These are phyloP conservation scores for Chrysolina oricalcia DNA, from an alignment of 2,888 invertebrate genomes.

Conservation along the genomic window DNA sequence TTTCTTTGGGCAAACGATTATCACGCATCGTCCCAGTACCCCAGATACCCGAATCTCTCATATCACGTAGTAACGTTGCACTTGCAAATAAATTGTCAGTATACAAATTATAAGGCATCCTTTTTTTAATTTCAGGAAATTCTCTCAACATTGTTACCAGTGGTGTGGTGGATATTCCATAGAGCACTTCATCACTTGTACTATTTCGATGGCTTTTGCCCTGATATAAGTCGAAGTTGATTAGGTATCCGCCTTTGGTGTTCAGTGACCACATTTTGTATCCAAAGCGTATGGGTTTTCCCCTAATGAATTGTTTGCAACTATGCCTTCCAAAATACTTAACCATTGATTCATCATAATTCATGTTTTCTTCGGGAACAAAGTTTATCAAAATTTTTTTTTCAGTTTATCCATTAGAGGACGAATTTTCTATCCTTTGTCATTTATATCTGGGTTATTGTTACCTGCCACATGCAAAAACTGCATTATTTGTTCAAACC, in stretches of 20 bases:
- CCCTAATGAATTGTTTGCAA: no score
- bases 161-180: constrained; percentile 32
- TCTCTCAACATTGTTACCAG: constrained; percentile 24
- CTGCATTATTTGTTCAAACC: no score
- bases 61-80: constrained; percentile 12
- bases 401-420: not conserved
- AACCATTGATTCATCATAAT: no score
- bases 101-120: constrained; percentile 3
- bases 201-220: constrained; percentile 25
- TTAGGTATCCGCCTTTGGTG: no score
- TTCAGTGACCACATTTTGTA: no score
- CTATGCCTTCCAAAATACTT: no score
- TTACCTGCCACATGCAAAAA: no score
- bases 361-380: not conserved
- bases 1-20: no score
- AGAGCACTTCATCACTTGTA: constrained; percentile 29
- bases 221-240: constrained; percentile 25
- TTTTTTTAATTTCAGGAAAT: no score
- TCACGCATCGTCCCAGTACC: no score
- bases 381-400: not conserved
- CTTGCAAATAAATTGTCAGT: constrained; percentile 25
- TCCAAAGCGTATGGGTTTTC: no score
- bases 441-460: constrained; percentile 13
- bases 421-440: constrained; percentile 9
- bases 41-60: constrained; percentile 3